Conservation (phyloP, 2,113 vertebrate genomes). For the Mesitornis unicolor region DNA sequence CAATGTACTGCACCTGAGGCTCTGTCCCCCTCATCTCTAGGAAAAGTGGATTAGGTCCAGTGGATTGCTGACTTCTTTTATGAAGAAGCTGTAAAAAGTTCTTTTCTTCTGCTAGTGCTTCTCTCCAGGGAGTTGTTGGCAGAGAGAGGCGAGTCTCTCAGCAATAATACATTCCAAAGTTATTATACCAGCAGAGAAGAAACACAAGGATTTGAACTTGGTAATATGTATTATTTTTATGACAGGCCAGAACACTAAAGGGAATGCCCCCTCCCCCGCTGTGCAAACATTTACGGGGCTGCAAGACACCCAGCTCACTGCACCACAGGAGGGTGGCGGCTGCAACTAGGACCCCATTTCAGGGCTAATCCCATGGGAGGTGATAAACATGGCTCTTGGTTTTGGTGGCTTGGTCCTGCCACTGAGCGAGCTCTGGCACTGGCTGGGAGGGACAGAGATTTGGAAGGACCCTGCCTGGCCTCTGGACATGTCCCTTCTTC, state of each 20-base stretch:
- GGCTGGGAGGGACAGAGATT: neutral
- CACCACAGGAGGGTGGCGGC: accelerated
- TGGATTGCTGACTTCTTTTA: conserved; percentile 60
- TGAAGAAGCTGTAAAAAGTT: conserved; percentile 63
- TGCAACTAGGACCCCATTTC: neutral
- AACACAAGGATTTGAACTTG: conserved; percentile 57
- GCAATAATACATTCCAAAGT: conserved; percentile 68
- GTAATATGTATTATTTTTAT: conserved; percentile 53
- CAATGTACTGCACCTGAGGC: neutral
- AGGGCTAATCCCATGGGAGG: neutral
- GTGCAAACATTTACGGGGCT: neutral
- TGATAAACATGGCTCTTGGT: neutral
- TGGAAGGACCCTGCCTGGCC: neutral
- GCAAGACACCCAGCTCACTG: neutral
- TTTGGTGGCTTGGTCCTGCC: neutral
- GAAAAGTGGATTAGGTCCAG: conserved; percentile 62
- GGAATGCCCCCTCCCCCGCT: neutral
- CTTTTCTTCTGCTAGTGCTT: conserved; percentile 59
- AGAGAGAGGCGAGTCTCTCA: conserved; percentile 51
- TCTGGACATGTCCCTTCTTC: neutral
- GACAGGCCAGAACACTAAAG: conserved; percentile 44
- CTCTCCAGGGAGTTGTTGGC: conserved; percentile 66
- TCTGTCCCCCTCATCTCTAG: neutral
- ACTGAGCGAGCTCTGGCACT: accelerated
- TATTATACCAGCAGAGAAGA: conserved; percentile 70